These are phyloP conservation scores for Arenaria interpres DNA, from an alignment of 2,113 vertebrate genomes.

Conservation along the genomic window DNA sequence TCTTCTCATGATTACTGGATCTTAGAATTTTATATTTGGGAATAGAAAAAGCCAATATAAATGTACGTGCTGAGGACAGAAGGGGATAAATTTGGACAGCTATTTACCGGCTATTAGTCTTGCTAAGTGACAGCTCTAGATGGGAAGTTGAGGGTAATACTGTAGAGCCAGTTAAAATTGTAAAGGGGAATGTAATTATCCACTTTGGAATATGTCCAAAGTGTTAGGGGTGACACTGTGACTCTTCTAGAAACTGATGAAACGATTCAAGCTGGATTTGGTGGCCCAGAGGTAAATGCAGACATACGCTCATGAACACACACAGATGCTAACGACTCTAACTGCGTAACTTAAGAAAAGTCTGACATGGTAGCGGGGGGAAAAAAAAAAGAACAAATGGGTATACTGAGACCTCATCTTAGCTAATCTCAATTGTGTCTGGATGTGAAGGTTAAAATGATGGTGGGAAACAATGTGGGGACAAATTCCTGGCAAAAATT, in stretches of 20 bases:
- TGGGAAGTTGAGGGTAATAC: background rate
- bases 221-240: background rate
- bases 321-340: background rate
- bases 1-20: background rate
- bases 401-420: background rate
- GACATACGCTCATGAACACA: background rate
- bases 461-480: background rate
- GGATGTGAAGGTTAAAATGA: background rate
- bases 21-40: background rate
- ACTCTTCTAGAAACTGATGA: background rate
- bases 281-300: background rate
- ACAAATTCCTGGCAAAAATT: background rate
- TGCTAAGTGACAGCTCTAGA: background rate
- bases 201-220: background rate
- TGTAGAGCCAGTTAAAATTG: background rate
- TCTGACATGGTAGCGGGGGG: background rate
- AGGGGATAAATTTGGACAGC: background rate
- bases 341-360: background rate
- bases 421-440: background rate
- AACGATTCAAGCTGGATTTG: background rate
- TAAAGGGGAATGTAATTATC: background rate
- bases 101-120: constrained; percentile 20
- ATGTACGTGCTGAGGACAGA: background rate
- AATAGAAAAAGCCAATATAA: background rate
- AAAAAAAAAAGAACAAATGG: background rate